These are phyloP conservation scores for Smutsia temminckii DNA, from an alignment of 2,797 vertebrate genomes.

Conservation along the genomic window DNA sequence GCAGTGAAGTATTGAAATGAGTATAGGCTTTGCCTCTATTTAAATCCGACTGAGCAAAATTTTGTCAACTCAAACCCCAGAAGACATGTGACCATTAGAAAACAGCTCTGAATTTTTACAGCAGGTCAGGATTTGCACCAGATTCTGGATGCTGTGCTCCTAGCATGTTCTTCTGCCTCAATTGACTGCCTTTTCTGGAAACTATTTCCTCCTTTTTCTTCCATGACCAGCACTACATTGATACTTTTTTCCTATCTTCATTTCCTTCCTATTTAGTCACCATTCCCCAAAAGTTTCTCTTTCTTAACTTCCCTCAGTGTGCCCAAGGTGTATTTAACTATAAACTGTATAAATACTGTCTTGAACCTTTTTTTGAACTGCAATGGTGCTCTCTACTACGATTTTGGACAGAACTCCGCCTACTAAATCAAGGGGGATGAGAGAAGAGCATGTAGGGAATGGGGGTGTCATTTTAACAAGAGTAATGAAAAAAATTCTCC, in stretches of 20 bases:
- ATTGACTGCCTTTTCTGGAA: not conserved
- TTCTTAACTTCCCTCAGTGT: not conserved
- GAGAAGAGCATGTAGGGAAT: not conserved
- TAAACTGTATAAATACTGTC: not conserved
- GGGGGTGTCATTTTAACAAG: not conserved
- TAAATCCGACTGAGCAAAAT: not conserved
- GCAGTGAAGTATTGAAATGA: not conserved
- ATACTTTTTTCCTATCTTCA: not conserved
- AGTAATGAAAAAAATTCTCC: not conserved
- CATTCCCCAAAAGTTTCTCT: not conserved
- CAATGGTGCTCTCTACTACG: not conserved
- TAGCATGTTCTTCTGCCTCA: not conserved
- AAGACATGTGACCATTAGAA: not conserved
- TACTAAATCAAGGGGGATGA: not conserved
- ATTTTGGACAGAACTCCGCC: not conserved
- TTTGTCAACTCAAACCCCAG: not conserved
- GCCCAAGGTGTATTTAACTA: not conserved
- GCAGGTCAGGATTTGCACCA: not conserved
- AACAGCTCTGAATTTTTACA: slow-evolving; percentile 24
- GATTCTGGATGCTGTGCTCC: not conserved
- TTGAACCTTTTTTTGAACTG: not conserved
- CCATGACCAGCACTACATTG: not conserved
- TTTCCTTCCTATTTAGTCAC: not conserved
- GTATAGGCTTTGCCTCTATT: not conserved
- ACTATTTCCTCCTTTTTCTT: not conserved